phyloP scores from a whole-genome alignment of 2,797 vertebrate species.

The Fundulus diaphanus region DNA sequence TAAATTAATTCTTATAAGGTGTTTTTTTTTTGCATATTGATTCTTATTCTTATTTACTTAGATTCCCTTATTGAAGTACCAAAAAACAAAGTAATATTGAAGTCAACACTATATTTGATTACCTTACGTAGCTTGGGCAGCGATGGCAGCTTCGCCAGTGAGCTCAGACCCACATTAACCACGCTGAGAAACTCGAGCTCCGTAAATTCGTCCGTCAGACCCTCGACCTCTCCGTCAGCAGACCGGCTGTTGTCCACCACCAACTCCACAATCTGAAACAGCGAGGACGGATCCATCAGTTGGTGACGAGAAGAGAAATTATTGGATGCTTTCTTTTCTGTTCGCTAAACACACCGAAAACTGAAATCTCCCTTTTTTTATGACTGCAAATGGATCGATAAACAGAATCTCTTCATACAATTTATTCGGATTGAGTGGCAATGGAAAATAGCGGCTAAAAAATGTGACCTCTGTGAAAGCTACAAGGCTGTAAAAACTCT shows the following conservation, averaged over 20 bases:
- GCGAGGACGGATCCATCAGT: too few relatives aligned
- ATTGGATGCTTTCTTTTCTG: background rate
- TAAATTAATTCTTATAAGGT: too few relatives aligned
- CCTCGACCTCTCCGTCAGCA: conserved; percentile 92
- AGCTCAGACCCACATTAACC: conserved; percentile 91
- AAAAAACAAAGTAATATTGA: too few relatives aligned
- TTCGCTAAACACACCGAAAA: background rate
- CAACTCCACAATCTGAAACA: conserved; percentile 79
- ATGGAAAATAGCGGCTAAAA: too few relatives aligned
- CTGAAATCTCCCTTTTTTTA: background rate
- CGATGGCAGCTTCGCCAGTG: conserved; percentile 88
- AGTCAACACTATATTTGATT: background rate
- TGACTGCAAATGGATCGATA: background rate
- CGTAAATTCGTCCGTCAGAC: conserved; percentile 89
- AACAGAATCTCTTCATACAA: background rate
- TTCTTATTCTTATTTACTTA: background rate
- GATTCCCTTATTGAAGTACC: background rate
- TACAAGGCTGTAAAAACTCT: too few relatives aligned
- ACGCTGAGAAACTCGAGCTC: conserved; percentile 94
- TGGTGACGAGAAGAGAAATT: background rate
- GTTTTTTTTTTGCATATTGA: background rate
- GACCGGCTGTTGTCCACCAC: conserved; percentile 94
- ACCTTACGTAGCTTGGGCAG: conserved; percentile 93
- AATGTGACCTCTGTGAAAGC: too few relatives aligned
- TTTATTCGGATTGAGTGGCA: background rate